phyloP scores from a whole-genome alignment of 1,140 invertebrate species.

The Acromyrmex echinatior region DNA sequence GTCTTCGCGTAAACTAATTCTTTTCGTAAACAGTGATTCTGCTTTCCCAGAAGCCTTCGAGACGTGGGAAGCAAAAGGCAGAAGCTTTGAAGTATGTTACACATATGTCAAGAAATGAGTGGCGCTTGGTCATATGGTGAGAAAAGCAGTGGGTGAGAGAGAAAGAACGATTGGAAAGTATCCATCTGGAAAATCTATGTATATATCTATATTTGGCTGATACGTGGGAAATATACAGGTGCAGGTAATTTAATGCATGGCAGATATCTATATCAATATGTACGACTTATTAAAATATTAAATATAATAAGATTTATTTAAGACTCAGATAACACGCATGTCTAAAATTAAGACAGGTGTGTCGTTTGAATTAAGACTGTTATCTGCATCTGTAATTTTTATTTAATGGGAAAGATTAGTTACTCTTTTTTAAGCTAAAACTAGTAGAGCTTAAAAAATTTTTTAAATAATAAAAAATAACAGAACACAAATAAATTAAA shows the following conservation, averaged over 20 bases:
- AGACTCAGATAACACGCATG: too few relatives aligned
- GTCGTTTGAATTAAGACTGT: background rate
- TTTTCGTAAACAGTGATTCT: conserved; percentile 53
- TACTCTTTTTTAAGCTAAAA: background rate
- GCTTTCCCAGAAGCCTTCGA: conserved; percentile 73
- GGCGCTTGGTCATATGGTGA: conserved; percentile 74
- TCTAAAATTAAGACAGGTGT: too few relatives aligned
- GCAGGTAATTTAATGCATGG: background rate
- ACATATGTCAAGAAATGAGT: conserved; percentile 78
- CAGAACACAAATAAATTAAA: background rate
- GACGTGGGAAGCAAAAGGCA: conserved; percentile 79
- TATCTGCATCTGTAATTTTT: background rate
- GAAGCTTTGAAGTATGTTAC: conserved; percentile 67
- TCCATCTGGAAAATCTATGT: conserved; percentile 33
- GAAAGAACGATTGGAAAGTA: conserved; percentile 21
- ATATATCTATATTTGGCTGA: background rate
- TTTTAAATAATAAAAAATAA: background rate
- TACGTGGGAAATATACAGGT: background rate
- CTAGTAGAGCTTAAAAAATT: background rate
- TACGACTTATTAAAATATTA: background rate
- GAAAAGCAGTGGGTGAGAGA: conserved; percentile 58
- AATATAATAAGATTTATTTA: background rate
- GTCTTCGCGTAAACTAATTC: conserved; percentile 4
- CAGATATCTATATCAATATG: conserved; percentile 7
- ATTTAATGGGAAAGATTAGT: background rate